Evolutionary conservation across 1,140 invertebrate species (phyloP).

Genomic region (Phymastichus coffea): DNA sequence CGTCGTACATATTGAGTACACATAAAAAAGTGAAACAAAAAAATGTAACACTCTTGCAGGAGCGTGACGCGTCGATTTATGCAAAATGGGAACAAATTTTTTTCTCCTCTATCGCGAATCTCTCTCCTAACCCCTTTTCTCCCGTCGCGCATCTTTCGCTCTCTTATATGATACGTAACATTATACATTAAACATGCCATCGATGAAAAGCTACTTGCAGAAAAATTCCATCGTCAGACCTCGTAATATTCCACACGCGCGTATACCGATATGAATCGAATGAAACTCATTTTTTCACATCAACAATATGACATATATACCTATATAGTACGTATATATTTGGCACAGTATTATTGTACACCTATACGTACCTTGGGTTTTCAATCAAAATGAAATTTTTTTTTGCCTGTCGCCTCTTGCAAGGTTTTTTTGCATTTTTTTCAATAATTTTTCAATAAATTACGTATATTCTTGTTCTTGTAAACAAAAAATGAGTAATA

Average conservation of each 20-base stretch:
- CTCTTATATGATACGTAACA: conserved; percentile 3
- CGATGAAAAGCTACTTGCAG: neutral
- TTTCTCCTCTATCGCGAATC: conserved; percentile 16
- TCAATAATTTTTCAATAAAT: no score
- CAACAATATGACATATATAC: no score
- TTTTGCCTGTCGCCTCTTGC: no score
- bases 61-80: conserved; percentile 19
- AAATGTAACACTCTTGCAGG: neutral
- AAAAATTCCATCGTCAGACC: neutral
- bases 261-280: neutral
- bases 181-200: conserved; percentile 14
- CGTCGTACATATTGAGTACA: conserved; percentile 2
- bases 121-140: no score
- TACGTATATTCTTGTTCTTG: no score
- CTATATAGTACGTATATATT: no score
- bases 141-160: no score
- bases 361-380: no score
- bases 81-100: conserved; percentile 28
- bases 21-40: conserved; percentile 6
- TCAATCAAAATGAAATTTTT: no score
- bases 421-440: no score
- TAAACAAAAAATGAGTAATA: no score
- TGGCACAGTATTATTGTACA: no score
- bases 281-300: neutral
- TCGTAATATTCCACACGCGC: neutral